phyloP scores from a whole-genome alignment of 2,797 vertebrate species.

The Rhinoraja longicauda region DNA sequence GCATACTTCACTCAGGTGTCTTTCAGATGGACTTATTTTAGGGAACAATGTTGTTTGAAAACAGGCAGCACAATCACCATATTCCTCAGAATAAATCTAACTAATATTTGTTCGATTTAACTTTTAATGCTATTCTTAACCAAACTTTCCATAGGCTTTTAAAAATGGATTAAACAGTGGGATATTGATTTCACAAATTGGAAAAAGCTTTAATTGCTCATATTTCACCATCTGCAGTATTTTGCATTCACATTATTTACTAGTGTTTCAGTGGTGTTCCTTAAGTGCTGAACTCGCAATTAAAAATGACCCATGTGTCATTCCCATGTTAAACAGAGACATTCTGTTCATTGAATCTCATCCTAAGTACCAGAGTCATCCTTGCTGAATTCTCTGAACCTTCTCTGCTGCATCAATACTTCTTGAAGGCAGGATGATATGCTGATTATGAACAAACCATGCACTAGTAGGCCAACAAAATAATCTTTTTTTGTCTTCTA shows the following conservation, averaged over 20 bases:
- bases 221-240: not conserved
- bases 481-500: not conserved
- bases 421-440: not conserved
- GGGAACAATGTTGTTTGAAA: no score
- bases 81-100: not conserved
- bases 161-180: not conserved
- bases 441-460: not conserved
- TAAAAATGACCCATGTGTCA: not conserved
- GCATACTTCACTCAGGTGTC: not conserved
- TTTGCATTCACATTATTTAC: not conserved
- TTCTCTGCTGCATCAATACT: not conserved
- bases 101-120: not conserved
- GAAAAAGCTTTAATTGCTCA: not conserved
- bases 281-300: not conserved
- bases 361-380: not conserved
- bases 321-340: not conserved
- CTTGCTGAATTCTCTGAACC: not conserved
- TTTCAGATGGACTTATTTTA: no score
- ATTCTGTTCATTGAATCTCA: not conserved
- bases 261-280: not conserved
- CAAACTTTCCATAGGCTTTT: not conserved
- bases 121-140: not conserved
- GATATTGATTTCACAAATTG: not conserved
- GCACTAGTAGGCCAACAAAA: not conserved
- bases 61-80: not conserved